Percentiles rank a stretch among this genome's conserved stretches.
phyloP scores from a whole-genome alignment of 2,888 invertebrate genomes.

The Cataglyphis rosenhaueri region DNA sequence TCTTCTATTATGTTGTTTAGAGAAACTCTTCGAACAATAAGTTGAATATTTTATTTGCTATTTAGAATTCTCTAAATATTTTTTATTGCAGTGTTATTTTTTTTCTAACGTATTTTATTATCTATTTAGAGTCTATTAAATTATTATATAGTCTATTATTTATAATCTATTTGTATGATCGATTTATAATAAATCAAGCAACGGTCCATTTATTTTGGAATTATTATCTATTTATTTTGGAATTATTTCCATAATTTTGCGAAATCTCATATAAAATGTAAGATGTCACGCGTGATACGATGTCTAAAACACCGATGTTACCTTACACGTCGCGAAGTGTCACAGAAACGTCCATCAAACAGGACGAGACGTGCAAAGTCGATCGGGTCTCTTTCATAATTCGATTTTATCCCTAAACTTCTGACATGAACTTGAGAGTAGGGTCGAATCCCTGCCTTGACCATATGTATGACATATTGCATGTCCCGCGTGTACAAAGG shows the following conservation, averaged over 20 bases:
- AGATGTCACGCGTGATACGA: conserved; percentile 6
- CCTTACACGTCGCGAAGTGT: neutral
- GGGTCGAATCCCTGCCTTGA: conserved; percentile 15
- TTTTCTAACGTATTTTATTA: neutral
- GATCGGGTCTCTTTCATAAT: neutral
- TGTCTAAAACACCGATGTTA: conserved; percentile 1
- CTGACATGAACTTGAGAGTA: neutral
- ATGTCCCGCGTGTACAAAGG: neutral
- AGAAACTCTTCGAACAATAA: neutral
- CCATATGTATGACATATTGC: conserved; percentile 20
- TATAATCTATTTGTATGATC: neutral
- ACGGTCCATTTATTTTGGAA: neutral
- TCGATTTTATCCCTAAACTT: conserved; percentile 30
- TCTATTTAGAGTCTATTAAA: neutral
- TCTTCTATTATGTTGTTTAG: neutral
- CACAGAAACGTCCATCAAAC: neutral
- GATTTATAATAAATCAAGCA: neutral
- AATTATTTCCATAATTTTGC: neutral
- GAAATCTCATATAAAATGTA: neutral
- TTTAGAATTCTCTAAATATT: neutral
- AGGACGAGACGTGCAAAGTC: neutral
- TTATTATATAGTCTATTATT: no score
- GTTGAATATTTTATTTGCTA: neutral
- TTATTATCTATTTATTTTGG: neutral
- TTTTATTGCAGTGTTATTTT: neutral